These are phyloP conservation scores for Petromus typicus DNA, from an alignment of 2,113 vertebrate species.

Conservation along the genomic window DNA sequence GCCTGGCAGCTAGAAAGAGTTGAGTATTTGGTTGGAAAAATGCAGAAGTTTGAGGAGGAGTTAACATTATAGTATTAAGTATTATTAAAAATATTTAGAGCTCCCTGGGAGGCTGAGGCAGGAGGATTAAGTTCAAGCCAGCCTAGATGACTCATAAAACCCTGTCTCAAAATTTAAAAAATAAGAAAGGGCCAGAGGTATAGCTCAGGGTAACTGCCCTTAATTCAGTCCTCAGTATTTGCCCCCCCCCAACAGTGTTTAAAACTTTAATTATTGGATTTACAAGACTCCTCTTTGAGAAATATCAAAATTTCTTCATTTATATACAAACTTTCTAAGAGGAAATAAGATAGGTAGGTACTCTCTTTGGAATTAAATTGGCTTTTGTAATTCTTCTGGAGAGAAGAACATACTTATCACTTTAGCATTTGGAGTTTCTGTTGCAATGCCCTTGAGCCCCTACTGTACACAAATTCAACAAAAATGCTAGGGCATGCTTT, in stretches of 20 bases:
- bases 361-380: not conserved
- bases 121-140: too few relatives aligned
- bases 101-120: too few relatives aligned
- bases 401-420: not conserved
- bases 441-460: not conserved
- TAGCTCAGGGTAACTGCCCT: too few relatives aligned
- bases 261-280: not conserved
- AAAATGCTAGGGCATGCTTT: not conserved
- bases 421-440: not conserved
- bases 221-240: too few relatives aligned
- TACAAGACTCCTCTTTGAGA: not conserved
- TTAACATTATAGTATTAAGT: not conserved
- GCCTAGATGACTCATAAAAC: too few relatives aligned
- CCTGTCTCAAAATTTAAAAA: too few relatives aligned
- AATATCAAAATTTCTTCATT: not conserved
- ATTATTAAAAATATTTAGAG: not conserved
- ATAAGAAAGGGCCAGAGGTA: too few relatives aligned
- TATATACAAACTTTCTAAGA: not conserved
- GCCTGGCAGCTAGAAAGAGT: not conserved
- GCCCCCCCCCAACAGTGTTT: too few relatives aligned
- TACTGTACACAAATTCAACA: not conserved
- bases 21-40: slow-evolving; percentile 19
- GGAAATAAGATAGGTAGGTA: not conserved
- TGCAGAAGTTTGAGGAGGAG: not conserved
- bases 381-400: not conserved